Base-by-base conservation (phyloP, 2,113 vertebrate genomes). In the Oreochromis aureus region DNA sequence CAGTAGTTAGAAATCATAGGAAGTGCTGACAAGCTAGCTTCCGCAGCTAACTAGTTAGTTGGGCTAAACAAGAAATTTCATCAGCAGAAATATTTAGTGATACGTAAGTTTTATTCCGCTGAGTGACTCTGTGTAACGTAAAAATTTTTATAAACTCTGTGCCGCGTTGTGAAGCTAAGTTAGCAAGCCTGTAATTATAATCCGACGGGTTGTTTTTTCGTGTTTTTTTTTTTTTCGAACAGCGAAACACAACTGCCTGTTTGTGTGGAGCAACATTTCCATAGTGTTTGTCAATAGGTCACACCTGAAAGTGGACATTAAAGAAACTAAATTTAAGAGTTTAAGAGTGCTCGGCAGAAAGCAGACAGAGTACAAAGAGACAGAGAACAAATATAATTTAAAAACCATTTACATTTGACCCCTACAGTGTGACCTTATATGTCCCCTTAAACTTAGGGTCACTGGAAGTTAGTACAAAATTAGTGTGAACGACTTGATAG, bases 11-110 rank as follows among this genome's bases (percentile, higher is more conserved):
- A 36, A 24, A 54, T 27, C 2, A 16, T 76, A 92, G 91, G 89
- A 92, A 93, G 85, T 56, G 87, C 59, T 80, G 27, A 32, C 34
- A 36, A 89, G 89, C 41, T 95, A 96, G 90, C 90, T 6, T 84
- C n/a, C 15, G n/a, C 7, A 83, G 93, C 92, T 94, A 93, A 91
- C 69, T 91, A 89, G 83, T 85, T 84, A 12, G 13, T 85, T 88
- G 39, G 69, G 6, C 34, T 83, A 86, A 92, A 91, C 7, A 86
- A 88, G 15, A 80, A 30, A 79, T 79, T 12, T 34, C 7, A 53
- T 41, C 5, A n/a, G 5, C 7, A 3, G 11, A 12, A 3, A 5
- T 3, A 3, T 7, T 39, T 19, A 30, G 7, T 61, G 5, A 19
- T 34, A 69, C 10, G 7, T 6, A 6, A 6, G 4, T 6, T 3